Conservation (phyloP, 92 coral and sea anemone species). For the Porites divaricata region DNA sequence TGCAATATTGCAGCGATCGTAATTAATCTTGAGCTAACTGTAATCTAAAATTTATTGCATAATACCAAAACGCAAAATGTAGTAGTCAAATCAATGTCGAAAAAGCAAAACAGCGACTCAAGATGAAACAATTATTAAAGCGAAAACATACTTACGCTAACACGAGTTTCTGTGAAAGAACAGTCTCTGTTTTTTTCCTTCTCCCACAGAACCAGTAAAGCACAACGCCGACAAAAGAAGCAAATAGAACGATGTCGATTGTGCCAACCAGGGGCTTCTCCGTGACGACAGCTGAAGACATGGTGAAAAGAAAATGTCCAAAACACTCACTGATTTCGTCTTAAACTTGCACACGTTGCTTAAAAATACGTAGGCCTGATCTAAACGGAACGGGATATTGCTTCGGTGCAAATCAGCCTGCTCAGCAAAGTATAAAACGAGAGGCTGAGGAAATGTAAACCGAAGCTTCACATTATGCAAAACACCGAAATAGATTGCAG, state of each 20-base stretch:
- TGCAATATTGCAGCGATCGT: background rate
- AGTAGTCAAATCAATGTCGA: no score
- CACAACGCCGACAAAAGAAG: conserved; percentile 85
- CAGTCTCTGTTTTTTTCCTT: conserved; percentile 68
- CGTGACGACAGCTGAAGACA: conserved; percentile 67
- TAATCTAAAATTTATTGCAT: no score
- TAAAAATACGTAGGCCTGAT: background rate
- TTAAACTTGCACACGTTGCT: background rate
- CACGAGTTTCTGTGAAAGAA: conserved; percentile 68
- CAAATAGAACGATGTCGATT: conserved; percentile 85
- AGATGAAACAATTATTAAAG: no score
- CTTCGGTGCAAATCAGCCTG: background rate
- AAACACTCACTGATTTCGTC: background rate
- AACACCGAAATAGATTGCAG: background rate
- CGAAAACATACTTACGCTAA: conserved; percentile 73
- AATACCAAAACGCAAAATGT: no score
- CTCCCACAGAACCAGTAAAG: conserved; percentile 97
- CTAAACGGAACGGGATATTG: background rate
- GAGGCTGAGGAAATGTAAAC: background rate
- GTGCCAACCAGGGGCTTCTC: conserved; percentile 82
- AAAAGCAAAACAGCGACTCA: background rate
- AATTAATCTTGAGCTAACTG: background rate
- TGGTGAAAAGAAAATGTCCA: conserved; percentile 5
- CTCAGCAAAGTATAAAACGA: background rate
- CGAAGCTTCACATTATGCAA: background rate